Evolutionary conservation across 2,113 vertebrate genomes (phyloP).

Genomic region (Solea senegalensis): DNA sequence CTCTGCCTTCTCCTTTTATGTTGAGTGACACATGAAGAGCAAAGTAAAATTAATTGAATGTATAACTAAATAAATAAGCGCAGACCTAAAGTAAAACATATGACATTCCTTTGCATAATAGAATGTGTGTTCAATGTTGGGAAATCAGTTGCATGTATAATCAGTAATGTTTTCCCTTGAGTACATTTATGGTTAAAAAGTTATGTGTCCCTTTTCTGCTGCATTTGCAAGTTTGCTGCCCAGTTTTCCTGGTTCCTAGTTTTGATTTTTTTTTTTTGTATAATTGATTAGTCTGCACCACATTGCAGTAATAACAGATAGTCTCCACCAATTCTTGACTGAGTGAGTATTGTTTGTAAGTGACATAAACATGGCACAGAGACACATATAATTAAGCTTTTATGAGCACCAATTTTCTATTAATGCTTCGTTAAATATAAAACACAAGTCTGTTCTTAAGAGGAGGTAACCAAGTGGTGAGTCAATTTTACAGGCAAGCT

Average conservation of each 20-base stretch:
- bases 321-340: not conserved
- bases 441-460: not conserved
- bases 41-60: conserved; percentile 4
- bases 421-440: conserved; percentile 24
- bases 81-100: conserved; percentile 6
- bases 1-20: conserved; percentile 19
- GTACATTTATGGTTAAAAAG: too few species aligned
- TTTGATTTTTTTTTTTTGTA: conserved; percentile 3
- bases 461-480: conserved; percentile 26
- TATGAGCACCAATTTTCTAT: conserved; percentile 14
- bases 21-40: conserved; percentile 36
- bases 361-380: conserved; percentile 5
- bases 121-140: too few species aligned
- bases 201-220: too few species aligned
- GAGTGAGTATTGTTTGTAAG: conserved; percentile 7
- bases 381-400: conserved; percentile 10
- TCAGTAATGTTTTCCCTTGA: too few species aligned
- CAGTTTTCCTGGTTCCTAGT: too few species aligned
- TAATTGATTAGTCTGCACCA: conserved; percentile 22
- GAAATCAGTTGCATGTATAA: too few species aligned
- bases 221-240: too few species aligned
- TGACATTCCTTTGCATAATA: too few species aligned
- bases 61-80: not conserved
- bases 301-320: conserved; percentile 6
- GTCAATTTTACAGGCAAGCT: conserved; percentile 37